Conservation (phyloP, 2,797 vertebrate genomes). For the Lepilemur septentrionalis region DNA sequence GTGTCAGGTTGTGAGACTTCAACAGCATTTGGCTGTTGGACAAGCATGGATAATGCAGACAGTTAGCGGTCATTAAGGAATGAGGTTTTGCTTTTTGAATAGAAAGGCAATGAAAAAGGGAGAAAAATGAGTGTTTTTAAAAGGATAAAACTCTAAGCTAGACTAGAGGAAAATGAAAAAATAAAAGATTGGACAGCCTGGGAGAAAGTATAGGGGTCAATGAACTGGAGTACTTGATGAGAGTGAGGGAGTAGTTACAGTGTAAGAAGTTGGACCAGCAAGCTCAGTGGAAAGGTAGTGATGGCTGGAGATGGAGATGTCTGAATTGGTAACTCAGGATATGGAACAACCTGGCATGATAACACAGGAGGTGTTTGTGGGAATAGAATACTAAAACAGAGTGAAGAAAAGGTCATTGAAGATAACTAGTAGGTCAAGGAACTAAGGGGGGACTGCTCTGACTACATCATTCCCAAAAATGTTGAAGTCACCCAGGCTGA, state of each 20-base stretch:
- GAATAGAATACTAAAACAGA: not conserved
- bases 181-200: not conserved
- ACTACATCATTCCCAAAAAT: not conserved
- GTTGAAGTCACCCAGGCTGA: not conserved
- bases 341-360: not conserved
- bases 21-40: not conserved
- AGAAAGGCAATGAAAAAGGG: not conserved
- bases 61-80: not conserved
- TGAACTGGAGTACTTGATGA: not conserved
- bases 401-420: not conserved
- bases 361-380: not conserved
- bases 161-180: not conserved
- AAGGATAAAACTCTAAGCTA: not conserved
- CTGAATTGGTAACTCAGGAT: not conserved
- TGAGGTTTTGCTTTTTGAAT: not conserved
- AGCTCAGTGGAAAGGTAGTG: not conserved
- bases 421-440: not conserved
- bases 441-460: not conserved
- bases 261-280: not conserved
- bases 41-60: not conserved
- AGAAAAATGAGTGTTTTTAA: not conserved
- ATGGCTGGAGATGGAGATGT: not conserved
- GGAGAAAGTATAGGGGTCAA: not conserved
- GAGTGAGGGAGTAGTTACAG: not conserved
- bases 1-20: not conserved